phyloP scores from a whole-genome alignment of 2,888 invertebrate species.

The Lycocerus yunnanus region DNA sequence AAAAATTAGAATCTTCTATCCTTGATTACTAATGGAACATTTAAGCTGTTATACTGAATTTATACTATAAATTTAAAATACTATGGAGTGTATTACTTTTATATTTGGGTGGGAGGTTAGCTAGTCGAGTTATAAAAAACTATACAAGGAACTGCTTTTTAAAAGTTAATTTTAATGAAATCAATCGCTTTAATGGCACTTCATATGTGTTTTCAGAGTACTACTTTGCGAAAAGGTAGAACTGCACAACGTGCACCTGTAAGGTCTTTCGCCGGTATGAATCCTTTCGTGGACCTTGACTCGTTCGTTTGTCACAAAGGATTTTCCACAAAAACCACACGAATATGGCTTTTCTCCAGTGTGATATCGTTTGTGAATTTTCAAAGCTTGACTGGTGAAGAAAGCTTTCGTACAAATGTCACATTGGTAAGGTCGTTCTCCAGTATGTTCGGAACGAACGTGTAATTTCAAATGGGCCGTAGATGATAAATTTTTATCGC shows the following conservation, averaged over 20 bases:
- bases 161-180: neutral
- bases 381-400: slow-evolving; percentile 23
- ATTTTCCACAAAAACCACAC: slow-evolving; percentile 49
- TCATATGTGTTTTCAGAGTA: slow-evolving; percentile 26
- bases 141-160: too few species aligned
- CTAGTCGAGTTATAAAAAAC: too few species aligned
- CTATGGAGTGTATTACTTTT: too few species aligned
- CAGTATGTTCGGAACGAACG: slow-evolving; percentile 23
- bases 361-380: slow-evolving; percentile 48
- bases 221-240: slow-evolving; percentile 57
- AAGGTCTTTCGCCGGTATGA: slow-evolving; percentile 49
- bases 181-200: slow-evolving; percentile 12
- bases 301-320: slow-evolving; percentile 46
- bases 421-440: slow-evolving; percentile 21
- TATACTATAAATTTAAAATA: too few species aligned
- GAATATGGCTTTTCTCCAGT: slow-evolving; percentile 48
- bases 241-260: slow-evolving; percentile 60
- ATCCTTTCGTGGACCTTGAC: slow-evolving; percentile 45
- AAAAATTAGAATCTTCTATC: too few species aligned
- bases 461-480: slow-evolving; percentile 22
- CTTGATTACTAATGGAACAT: too few species aligned
- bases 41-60: too few species aligned
- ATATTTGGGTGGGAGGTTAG: too few species aligned
- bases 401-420: slow-evolving; percentile 21
- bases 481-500: slow-evolving; percentile 16